A percentile compares a stretch with the other conserved stretches of the same genome.
Conservation (phyloP, 2,113 vertebrate species). For the Amblyornis subalaris region DNA sequence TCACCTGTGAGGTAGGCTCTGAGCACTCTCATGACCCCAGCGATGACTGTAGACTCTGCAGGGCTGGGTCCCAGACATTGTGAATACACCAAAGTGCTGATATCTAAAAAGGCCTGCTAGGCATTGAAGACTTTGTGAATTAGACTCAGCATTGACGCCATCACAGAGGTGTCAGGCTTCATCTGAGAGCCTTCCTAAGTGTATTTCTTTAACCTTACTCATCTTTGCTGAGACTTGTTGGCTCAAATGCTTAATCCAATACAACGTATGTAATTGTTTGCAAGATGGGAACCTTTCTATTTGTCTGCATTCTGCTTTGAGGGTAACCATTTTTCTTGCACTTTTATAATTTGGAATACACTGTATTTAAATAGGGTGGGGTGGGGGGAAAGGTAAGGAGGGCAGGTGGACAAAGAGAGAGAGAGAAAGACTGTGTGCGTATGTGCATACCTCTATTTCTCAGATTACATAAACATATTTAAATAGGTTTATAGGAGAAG, state of each 20-base stretch:
- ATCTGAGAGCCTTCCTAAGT: not conserved
- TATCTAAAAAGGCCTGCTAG: not conserved
- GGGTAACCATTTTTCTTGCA: not conserved
- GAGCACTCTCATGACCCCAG: not conserved
- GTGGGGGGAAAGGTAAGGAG: not conserved
- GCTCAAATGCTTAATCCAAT: not conserved
- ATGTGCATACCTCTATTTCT: not conserved
- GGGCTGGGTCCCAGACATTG: not conserved
- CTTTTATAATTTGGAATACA: not conserved
- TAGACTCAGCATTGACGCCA: not conserved
- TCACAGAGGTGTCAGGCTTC: not conserved
- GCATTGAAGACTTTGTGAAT: not conserved
- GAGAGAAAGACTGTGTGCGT: not conserved
- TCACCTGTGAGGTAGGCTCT: not conserved
- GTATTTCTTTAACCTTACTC: not conserved
- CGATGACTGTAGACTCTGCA: not conserved
- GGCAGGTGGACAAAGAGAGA: not conserved
- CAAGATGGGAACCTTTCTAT: not conserved
- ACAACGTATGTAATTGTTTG: not conserved
- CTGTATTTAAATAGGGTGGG: not conserved
- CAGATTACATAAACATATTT: not conserved
- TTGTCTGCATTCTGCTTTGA: not conserved
- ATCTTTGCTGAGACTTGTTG: not conserved
- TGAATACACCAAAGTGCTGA: not conserved
- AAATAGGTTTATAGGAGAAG: not conserved